Evolutionary conservation across 1,140 invertebrate species (phyloP), one percentile per base, ranked within the genome.

Genomic region (Episyrphus balteatus): DNA sequence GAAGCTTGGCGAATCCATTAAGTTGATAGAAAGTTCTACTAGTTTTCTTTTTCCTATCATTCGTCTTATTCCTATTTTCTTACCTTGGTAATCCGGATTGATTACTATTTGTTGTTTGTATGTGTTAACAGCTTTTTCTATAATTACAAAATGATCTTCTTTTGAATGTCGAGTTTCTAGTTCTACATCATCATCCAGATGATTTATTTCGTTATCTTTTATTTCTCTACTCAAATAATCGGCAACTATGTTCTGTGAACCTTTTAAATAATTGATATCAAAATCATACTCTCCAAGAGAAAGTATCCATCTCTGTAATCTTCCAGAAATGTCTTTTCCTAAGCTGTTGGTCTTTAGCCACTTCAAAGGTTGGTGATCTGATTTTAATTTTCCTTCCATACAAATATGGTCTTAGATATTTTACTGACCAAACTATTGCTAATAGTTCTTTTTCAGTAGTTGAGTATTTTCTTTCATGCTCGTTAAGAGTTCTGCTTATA

Each of bases 261-360:
- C 50, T 49, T 51, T 51, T 37, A 51, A 49, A 38, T 46, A 48
- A 6, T 3, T 36, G 43, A 54, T 33, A n/a, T 49, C 17, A 21
- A 52, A 48, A 39, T 54, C 38, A n/a, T 42, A 51, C 15, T 46
- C 43, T 38, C 48, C 46, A 18, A 53, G 21, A 42, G 42, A 26
- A 5, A 52, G 30, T 31, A 49, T 44, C 51, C 48, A 52, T 15
- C 44, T 38, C 15, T 52, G 51, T 47, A 47, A 36, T 11, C 40
- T 17, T 13, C 13, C 13, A 5, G 12, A 14, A 5, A 42, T 21
- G 18, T 42, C 40, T 42, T 42, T 42, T 3, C 40, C 40, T 42
- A 13, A 5, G 6, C 21, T 26, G 3, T 50, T 46, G 17, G 44
- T 34, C 13, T 51, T 47, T 5, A 42, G 41, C 26, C 47, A 44